A percentile compares a stretch with the other conserved stretches of the same genome.
phyloP scores from a whole-genome alignment of 1,140 invertebrate genomes.

The Halotydeus destructor region DNA sequence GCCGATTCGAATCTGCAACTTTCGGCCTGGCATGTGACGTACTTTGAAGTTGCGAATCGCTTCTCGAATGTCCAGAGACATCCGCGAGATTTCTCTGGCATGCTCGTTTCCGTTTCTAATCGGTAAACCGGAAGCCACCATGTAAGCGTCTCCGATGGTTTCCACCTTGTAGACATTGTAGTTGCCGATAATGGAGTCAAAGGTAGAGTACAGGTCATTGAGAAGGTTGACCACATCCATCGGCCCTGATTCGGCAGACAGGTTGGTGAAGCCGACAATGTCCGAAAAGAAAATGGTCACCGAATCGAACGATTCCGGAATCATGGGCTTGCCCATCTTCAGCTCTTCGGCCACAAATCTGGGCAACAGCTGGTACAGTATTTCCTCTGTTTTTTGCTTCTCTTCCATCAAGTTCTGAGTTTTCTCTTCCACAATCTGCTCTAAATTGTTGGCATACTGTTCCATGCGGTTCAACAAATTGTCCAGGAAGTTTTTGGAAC shows the following conservation, averaged over 20 bases:
- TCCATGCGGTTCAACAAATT: slow-evolving; percentile 93
- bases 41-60: slow-evolving; percentile 74
- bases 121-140: slow-evolving; percentile 44
- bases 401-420: slow-evolving; percentile 89
- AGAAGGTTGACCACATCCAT: slow-evolving; percentile 39
- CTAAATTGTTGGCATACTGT: slow-evolving; percentile 92
- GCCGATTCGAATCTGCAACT: slow-evolving; percentile 79
- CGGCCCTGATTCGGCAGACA: slow-evolving; percentile 79
- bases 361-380: slow-evolving; percentile 81
- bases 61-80: slow-evolving; percentile 65
- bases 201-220: slow-evolving; percentile 25
- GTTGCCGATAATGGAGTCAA: slow-evolving; percentile 80
- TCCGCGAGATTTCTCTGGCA: slow-evolving; percentile 40
- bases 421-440: slow-evolving; percentile 77
- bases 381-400: slow-evolving; percentile 86
- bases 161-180: slow-evolving; percentile 98
- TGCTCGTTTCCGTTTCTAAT: slow-evolving; percentile 33
- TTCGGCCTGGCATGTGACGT: slow-evolving; percentile 59
- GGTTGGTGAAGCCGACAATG: slow-evolving; percentile 88
- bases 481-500: slow-evolving; percentile 57
- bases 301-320: slow-evolving; percentile 31
- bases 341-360: slow-evolving; percentile 33
- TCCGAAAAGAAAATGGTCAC: slow-evolving; percentile 39
- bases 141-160: slow-evolving; percentile 93
- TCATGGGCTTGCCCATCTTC: slow-evolving; percentile 37